Evolutionary conservation across 2,113 vertebrate genomes (phyloP), one percentile per base, ranked within the genome.

Genomic region (Hoplias malabaricus): DNA sequence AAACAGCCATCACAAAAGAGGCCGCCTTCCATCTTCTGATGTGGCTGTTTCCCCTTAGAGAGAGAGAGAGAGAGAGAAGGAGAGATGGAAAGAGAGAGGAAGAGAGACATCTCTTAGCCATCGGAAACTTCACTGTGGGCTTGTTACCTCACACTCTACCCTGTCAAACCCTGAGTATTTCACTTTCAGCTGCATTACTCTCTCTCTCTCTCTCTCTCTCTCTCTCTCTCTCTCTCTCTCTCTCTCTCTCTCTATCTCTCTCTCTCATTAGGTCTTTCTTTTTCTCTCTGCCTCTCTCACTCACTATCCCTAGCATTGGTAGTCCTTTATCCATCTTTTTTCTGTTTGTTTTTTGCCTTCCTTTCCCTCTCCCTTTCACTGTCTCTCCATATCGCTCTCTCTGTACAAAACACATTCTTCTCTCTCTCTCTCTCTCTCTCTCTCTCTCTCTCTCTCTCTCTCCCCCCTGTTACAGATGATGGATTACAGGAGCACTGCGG

Each of bases 1-100:
- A 89, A 91, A 90, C 87, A 91, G 88, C 87, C 87, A 88, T 90
- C 87, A 89, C 86, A 88, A 91, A 91, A 92, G 87, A 85, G 83
- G 83, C 54, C 68, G 82, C 87, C 87, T 91, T 87, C 84, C 84
- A 90, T 90, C 84, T 85, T 84, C 87, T 86, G 85, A 86, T 84
- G 46, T 9, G 21, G 83, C 85, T 86, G 88, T 86, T 53, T 53
- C 23, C 91, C 88, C 91, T 87, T 81, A 67, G 56, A 86, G 88
- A 73, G 82, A 86, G 83, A 88, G 79, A n/a, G n/a, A n/a, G n/a
- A n/a, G n/a, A n/a, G n/a, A n/a, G n/a, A n/a, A n/a, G n/a, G n/a
- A n/a, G n/a, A n/a, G n/a, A n/a, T n/a, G n/a, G n/a, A n/a, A n/a
- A n/a, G n/a, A n/a, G n/a, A n/a, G n/a, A n/a, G n/a, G n/a, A n/a